These are phyloP conservation scores for Bolinopsis microptera DNA, from an alignment of 37 sponge, comb jelly and placozoan genomes.

Conservation along the genomic window DNA sequence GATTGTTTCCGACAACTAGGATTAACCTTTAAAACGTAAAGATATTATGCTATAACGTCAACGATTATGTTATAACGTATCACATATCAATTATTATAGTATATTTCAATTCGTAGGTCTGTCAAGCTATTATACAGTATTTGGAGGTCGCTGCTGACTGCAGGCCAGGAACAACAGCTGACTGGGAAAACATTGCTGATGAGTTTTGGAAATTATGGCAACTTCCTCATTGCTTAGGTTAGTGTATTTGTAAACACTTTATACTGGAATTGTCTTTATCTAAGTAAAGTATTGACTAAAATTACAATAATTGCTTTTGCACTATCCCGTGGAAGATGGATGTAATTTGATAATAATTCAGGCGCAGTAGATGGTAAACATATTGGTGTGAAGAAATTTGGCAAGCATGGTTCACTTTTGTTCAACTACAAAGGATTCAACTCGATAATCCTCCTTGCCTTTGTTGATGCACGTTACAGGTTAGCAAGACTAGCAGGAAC, in stretches of 20 bases:
- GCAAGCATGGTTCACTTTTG: neutral
- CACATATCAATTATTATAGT: too few relatives aligned
- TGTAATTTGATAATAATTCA: neutral
- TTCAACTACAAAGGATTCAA: constrained; percentile 10
- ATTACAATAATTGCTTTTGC: neutral
- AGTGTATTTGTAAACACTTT: neutral
- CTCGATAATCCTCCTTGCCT: neutral
- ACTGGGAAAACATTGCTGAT: neutral
- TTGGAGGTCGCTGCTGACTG: neutral
- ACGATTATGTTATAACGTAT: too few relatives aligned
- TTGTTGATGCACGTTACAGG: too few relatives aligned
- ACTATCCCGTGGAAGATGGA: neutral
- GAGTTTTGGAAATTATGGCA: neutral
- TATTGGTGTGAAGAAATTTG: neutral
- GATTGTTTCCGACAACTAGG: too few relatives aligned
- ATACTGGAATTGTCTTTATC: neutral
- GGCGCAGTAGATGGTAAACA: neutral
- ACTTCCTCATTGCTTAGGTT: neutral
- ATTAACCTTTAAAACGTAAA: too few relatives aligned
- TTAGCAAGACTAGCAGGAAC: too few relatives aligned
- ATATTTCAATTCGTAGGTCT: too few relatives aligned
- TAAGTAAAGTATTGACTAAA: neutral
- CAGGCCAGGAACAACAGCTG: neutral
- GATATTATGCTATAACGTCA: too few relatives aligned
- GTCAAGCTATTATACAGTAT: neutral